These are phyloP conservation scores for Malachius bipustulatus DNA, from an alignment of 2,888 invertebrate genomes.

Conservation along the genomic window DNA sequence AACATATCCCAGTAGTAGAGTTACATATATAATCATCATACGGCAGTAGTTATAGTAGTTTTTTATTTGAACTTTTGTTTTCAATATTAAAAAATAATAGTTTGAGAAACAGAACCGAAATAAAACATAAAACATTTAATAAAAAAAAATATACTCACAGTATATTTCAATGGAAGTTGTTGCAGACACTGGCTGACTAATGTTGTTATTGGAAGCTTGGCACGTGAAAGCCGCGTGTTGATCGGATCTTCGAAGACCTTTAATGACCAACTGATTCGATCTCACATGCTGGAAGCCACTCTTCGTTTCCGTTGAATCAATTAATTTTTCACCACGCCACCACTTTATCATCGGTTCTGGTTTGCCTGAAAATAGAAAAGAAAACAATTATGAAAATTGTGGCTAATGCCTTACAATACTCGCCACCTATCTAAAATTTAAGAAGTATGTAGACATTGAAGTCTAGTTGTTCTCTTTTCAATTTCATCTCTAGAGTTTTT, in stretches of 20 bases:
- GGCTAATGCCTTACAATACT: no score
- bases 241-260: slow-evolving; percentile 54
- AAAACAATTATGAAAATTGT: no score
- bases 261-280: slow-evolving; percentile 48
- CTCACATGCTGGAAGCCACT: slow-evolving; percentile 41
- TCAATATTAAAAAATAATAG: no score
- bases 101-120: no score
- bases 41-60: no score
- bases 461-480: no score
- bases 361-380: slow-evolving; percentile 42
- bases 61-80: no score
- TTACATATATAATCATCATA: no score
- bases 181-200: slow-evolving; percentile 54
- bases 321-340: slow-evolving; percentile 57
- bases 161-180: slow-evolving; percentile 64
- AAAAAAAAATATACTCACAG: slow-evolving; percentile 43
- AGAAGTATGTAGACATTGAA: no score
- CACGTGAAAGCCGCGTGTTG: slow-evolving; percentile 65
- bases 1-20: no score
- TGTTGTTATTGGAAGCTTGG: slow-evolving; percentile 65
- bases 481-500: no score
- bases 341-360: slow-evolving; percentile 63
- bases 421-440: no score
- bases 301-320: slow-evolving; percentile 47
- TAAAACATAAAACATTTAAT: slow-evolving; percentile 16